Conservation (phyloP, 2,888 invertebrate species). For the Stenodema calcarata region DNA sequence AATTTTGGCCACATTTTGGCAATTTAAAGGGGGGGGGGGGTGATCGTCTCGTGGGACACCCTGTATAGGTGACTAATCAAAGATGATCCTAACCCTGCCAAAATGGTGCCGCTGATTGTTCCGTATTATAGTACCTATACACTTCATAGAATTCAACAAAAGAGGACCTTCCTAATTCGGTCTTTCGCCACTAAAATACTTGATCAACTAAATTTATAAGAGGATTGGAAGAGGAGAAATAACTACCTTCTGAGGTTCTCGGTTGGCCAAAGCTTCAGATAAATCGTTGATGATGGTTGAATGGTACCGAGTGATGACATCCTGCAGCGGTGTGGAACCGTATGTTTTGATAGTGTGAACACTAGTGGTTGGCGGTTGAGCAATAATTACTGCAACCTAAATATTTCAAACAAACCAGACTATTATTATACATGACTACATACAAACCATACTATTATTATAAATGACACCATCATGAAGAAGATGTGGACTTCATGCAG, state of each 20-base stretch:
- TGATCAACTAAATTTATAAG: no score
- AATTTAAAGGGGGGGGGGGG: no score
- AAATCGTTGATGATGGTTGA: neutral
- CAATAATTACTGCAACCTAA: slow-evolving; percentile 14
- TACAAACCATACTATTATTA: neutral
- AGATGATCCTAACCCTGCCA: no score
- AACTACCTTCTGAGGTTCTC: neutral
- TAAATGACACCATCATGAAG: neutral
- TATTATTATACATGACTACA: neutral
- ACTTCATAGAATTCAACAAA: no score
- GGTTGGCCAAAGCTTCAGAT: neutral
- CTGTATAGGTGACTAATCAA: no score
- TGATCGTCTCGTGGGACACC: no score
- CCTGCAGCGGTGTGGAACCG: slow-evolving; percentile 11
- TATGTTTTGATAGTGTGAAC: neutral
- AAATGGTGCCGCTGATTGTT: no score
- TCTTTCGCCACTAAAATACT: no score
- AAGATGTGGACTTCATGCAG: neutral
- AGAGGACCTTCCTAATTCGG: no score
- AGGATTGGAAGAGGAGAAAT: neutral
- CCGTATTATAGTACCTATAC: no score
- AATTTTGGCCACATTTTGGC: no score
- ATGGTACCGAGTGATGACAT: slow-evolving; percentile 13
- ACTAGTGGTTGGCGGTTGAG: neutral
- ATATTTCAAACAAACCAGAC: neutral